Evolutionary conservation across 2,113 vertebrate species (phyloP).

Genomic region (Otocyon megalotis): DNA sequence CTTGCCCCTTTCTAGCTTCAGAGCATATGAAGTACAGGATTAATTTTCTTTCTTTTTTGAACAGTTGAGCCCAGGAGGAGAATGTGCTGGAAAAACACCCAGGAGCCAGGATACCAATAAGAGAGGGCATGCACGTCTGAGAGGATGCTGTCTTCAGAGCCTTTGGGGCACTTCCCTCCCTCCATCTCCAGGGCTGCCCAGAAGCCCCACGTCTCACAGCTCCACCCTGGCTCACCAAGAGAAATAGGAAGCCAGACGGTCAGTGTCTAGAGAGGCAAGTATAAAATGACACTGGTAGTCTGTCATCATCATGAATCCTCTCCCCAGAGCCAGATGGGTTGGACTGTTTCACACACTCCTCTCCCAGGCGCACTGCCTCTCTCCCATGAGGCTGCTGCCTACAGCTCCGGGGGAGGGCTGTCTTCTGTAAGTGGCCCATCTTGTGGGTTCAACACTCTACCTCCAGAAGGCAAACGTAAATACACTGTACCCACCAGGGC

Average conservation of each 20-base stretch:
- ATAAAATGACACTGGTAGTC: not conserved
- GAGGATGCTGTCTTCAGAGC: accelerated
- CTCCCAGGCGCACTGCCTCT: not conserved
- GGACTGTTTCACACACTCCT: not conserved
- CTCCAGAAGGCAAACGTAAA: not conserved
- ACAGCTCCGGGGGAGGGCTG: not conserved
- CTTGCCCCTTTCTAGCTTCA: not conserved
- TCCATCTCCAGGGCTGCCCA: not conserved
- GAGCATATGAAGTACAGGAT: not conserved
- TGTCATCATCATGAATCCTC: not conserved
- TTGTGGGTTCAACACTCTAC: not conserved
- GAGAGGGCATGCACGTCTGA: not conserved
- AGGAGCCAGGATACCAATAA: not conserved
- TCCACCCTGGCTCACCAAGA: not conserved
- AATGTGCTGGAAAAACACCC: not conserved
- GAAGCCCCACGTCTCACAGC: not conserved
- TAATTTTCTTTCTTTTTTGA: not conserved
- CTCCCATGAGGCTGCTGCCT: not conserved
- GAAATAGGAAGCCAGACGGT: not conserved
- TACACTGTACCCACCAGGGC: not conserved
- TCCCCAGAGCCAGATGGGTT: not conserved
- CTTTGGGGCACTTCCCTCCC: not conserved
- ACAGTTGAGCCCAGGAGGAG: not conserved
- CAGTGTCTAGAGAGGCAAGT: not conserved
- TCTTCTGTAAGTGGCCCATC: not conserved